Evolutionary conservation across 2,113 vertebrate species (phyloP).

Genomic region (Cariama cristata): DNA sequence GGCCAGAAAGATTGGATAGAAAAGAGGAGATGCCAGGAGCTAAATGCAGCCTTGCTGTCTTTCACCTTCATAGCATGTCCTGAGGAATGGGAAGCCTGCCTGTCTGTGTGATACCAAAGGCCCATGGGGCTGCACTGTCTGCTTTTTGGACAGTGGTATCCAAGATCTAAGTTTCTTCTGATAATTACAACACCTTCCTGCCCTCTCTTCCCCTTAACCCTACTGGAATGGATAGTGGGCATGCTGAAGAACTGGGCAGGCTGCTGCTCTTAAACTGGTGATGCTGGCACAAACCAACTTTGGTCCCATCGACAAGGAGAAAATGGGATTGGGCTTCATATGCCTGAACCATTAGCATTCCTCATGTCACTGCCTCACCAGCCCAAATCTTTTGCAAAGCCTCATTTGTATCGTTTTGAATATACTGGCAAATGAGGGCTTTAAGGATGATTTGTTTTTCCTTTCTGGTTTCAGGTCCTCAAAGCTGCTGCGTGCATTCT

Average conservation of each 20-base stretch:
- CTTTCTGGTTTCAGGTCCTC: slow-evolving; percentile 79
- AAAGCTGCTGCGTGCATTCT: slow-evolving; percentile 84
- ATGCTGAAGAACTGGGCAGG: neutral
- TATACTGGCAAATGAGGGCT: neutral
- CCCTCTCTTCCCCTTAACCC: neutral
- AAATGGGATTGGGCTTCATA: neutral
- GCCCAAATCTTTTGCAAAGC: neutral
- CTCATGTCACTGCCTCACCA: neutral
- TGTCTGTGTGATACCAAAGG: neutral
- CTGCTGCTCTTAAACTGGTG: neutral
- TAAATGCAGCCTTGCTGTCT: neutral
- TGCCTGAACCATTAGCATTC: neutral
- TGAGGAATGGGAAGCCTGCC: neutral
- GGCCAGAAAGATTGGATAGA: neutral
- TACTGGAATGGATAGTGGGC: neutral
- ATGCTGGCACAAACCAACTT: neutral
- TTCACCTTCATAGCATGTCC: neutral
- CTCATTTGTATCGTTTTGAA: neutral
- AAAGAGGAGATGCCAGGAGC: neutral
- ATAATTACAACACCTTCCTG: neutral
- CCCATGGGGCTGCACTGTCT: neutral
- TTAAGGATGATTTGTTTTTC: neutral
- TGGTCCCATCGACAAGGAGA: rapidly evolving
- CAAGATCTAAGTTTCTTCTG: neutral
- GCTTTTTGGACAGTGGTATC: neutral